These are phyloP conservation scores for Caradrina kadenii DNA, from an alignment of 2,888 invertebrate genomes.

Conservation along the genomic window DNA sequence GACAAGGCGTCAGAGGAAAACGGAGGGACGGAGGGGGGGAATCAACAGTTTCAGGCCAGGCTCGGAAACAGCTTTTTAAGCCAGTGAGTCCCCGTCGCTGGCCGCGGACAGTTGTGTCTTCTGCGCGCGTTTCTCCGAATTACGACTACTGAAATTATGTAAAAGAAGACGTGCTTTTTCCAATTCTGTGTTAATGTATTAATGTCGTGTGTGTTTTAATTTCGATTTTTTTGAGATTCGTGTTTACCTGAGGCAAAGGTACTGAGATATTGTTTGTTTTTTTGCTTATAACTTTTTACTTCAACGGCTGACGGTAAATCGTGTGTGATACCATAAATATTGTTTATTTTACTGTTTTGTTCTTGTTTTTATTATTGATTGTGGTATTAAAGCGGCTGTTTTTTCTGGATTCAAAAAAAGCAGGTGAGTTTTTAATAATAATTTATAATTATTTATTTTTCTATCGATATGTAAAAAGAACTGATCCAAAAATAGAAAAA, in stretches of 20 bases:
- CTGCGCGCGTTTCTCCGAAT: slow-evolving; percentile 24
- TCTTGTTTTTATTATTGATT: slow-evolving; percentile 41
- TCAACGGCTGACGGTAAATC: slow-evolving; percentile 29
- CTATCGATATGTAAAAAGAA: neutral
- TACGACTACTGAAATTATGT: slow-evolving; percentile 60
- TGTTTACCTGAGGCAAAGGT: slow-evolving; percentile 11
- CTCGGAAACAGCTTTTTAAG: slow-evolving; percentile 56
- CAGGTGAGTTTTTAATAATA: slow-evolving; percentile 44
- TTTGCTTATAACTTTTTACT: slow-evolving; percentile 33
- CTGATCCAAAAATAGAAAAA: fast-evolving
- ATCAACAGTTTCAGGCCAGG: slow-evolving; percentile 69
- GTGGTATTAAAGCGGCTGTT: slow-evolving; percentile 28
- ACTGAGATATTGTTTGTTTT: slow-evolving; percentile 28
- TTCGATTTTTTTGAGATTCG: slow-evolving; percentile 18
- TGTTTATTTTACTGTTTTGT: slow-evolving; percentile 51
- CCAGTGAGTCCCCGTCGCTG: slow-evolving; percentile 61
- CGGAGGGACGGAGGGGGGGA: slow-evolving; percentile 47
- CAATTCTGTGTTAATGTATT: slow-evolving; percentile 37
- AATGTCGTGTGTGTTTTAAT: slow-evolving; percentile 30
- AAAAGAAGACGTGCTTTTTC: slow-evolving; percentile 50
- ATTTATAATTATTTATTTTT: neutral
- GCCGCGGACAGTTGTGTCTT: slow-evolving; percentile 46
- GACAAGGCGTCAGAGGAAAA: slow-evolving; percentile 63
- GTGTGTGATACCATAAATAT: slow-evolving; percentile 55
- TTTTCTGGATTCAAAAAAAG: slow-evolving; percentile 33